Conservation (phyloP, 30 jellyfish, hydroid and myxozoan species). For the Chironex yamaguchii region DNA sequence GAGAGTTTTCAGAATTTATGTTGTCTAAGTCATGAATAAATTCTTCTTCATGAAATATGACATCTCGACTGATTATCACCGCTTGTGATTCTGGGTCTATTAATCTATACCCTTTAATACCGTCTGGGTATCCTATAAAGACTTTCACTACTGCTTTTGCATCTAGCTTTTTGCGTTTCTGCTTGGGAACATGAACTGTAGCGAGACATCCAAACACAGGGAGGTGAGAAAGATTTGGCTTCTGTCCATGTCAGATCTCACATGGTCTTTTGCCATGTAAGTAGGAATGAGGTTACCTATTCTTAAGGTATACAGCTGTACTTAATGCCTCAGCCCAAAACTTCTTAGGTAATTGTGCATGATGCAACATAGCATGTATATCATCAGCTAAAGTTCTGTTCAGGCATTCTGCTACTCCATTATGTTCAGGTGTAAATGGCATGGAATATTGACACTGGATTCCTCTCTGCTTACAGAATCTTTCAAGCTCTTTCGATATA, state of each 20-base stretch:
- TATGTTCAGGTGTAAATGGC: slow-evolving; percentile 55
- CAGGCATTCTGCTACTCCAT: slow-evolving; percentile 54
- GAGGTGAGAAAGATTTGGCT: slow-evolving; percentile 41
- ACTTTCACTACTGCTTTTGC: slow-evolving; percentile 14
- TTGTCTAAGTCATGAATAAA: too few relatives aligned
- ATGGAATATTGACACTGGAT: slow-evolving; percentile 20
- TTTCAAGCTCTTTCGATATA: background rate
- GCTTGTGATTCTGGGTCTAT: background rate
- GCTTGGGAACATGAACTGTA: slow-evolving; percentile 55
- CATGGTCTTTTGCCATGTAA: slow-evolving; percentile 28
- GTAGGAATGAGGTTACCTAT: slow-evolving; percentile 9
- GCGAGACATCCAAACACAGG: slow-evolving; percentile 51
- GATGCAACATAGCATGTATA: slow-evolving; percentile 39
- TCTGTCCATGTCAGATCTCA: slow-evolving; percentile 19
- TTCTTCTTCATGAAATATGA: background rate
- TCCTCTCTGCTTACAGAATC: slow-evolving; percentile 34
- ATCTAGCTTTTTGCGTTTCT: slow-evolving; percentile 16
- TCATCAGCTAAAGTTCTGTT: slow-evolving; percentile 32
- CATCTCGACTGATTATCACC: background rate
- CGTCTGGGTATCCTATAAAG: slow-evolving; percentile 49
- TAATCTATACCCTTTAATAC: slow-evolving; percentile 25
- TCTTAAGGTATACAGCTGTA: slow-evolving; percentile 36
- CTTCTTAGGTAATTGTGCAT: slow-evolving; percentile 40
- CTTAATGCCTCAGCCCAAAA: slow-evolving; percentile 53
- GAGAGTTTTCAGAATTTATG: too few relatives aligned